Base-by-base conservation (phyloP, 2,797 vertebrate species). In the Coilia nasus region DNA sequence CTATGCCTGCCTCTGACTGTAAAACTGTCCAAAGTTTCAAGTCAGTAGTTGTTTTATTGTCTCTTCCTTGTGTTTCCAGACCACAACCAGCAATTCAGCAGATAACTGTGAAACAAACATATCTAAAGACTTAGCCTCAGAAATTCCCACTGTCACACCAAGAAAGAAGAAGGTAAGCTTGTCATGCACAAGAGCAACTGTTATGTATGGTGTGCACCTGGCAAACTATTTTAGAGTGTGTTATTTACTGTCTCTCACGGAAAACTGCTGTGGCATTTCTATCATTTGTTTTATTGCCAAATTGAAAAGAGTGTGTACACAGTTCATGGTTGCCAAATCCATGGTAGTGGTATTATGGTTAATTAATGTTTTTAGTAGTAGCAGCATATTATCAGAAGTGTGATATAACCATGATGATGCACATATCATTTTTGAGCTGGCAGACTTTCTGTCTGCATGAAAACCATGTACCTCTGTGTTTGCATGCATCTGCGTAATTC, bases 121-220 rank as follows among this genome's bases (percentile, higher is more conserved):
- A 81, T 78, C 17, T 12, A 88, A 82, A 31, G 89, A 88, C 41
- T 81, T 80, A 54, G 87, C 80, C 62, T 23, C 50, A 0, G 82
- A 89, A 9, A 41, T 54, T n/a, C 60, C 87, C 28, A 86, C 88
- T 28, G 19, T 85, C 0, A 88, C 86, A 21, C 84, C 81, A 6
- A 91, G 91, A 86, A 94, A 92, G 90, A 92, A 89, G 81, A 95
- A 95, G 94, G 95, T 96, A 93, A 81, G 67, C 31, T 6, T 41
- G 0, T 59, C 57, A 21, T 28, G 17, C 67, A 75, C 14, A 31
- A 41, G 31, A 17, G 28, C 19, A 19, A 31, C 35, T 75, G 31
- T 6, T 19, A 35, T 54, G 50, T 54, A 9, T 54, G 35, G 11
- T 25, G 23, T 25, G 60, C 11, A 64, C 23, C 23, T 67, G 25